A percentile compares a stretch with the other conserved stretches of the same genome.
These are phyloP conservation scores for Gastrophryne carolinensis DNA, from an alignment of 2,797 vertebrate species.

Conservation along the genomic window DNA sequence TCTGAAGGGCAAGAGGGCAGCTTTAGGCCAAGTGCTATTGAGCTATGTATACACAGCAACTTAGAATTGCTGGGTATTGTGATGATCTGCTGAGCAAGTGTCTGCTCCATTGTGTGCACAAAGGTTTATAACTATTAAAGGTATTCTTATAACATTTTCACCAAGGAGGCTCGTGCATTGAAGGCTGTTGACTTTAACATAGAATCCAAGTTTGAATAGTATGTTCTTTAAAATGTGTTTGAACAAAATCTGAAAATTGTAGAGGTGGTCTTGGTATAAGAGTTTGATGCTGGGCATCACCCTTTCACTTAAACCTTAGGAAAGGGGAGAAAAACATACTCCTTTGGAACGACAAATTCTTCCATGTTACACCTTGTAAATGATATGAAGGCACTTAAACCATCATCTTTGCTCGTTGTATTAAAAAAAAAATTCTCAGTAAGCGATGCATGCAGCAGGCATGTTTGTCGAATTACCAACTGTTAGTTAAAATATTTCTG, in stretches of 20 bases:
- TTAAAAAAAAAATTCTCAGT: slow-evolving; percentile 2
- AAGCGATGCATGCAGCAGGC: slow-evolving; percentile 1
- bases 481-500: too few species aligned
- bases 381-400: slow-evolving; percentile 37
- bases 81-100: too few species aligned
- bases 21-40: too few species aligned
- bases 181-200: too few species aligned
- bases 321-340: slow-evolving; percentile 14
- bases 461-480: too few species aligned
- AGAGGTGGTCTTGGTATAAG: slow-evolving; percentile 4
- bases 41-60: too few species aligned
- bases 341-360: slow-evolving; percentile 1
- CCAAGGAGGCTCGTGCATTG: too few species aligned
- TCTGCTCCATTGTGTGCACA: too few species aligned
- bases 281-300: slow-evolving; percentile 11
- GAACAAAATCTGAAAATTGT: slow-evolving; percentile 10
- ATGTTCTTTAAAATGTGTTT: neutral
- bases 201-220: neutral
- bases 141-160: too few species aligned
- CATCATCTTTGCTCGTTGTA: slow-evolving; percentile 1
- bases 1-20: too few species aligned
- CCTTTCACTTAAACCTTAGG: neutral
- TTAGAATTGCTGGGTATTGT: too few species aligned
- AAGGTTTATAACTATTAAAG: too few species aligned
- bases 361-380: neutral